Conservation (phyloP, 92 coral and sea anemone genomes). For the Actinernus sp. region DNA sequence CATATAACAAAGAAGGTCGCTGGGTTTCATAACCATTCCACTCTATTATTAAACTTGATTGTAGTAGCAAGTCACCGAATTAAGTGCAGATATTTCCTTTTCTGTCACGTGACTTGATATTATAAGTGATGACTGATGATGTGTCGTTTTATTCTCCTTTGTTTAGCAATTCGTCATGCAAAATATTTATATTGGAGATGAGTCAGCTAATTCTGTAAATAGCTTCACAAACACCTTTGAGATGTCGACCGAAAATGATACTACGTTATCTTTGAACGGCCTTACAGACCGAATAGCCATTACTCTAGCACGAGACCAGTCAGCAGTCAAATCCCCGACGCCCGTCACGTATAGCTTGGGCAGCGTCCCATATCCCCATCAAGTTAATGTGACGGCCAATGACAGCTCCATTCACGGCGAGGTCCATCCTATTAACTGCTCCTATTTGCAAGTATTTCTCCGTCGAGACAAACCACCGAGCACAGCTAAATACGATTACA, state of each 20-base stretch:
- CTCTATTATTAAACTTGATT: too few species aligned
- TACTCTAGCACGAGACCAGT: conserved; percentile 50
- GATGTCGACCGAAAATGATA: neutral
- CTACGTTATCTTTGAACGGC: neutral
- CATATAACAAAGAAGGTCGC: too few species aligned
- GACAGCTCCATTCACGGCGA: conserved; percentile 73
- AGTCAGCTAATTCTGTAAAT: conserved; percentile 48
- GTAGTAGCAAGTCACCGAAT: too few species aligned
- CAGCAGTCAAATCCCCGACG: conserved; percentile 6
- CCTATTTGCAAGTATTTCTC: conserved; percentile 48
- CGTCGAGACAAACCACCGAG: conserved; percentile 52
- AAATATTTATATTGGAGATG: conserved; percentile 50
- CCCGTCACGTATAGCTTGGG: conserved; percentile 29
- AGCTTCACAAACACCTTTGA: conserved; percentile 10
- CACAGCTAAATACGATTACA: conserved; percentile 50
- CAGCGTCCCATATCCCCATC: conserved; percentile 44
- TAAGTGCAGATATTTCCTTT: too few species aligned
- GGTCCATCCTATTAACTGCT: conserved; percentile 71
- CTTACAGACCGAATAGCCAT: conserved; percentile 58
- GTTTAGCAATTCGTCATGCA: conserved; percentile 1
- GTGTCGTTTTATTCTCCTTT: too few species aligned
- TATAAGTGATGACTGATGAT: too few species aligned
- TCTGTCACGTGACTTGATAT: too few species aligned
- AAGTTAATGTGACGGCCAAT: conserved; percentile 38
- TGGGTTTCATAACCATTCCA: too few species aligned